These are phyloP conservation scores for Chionoecetes opilio DNA, from an alignment of 1,140 invertebrate genomes.

Conservation along the genomic window DNA sequence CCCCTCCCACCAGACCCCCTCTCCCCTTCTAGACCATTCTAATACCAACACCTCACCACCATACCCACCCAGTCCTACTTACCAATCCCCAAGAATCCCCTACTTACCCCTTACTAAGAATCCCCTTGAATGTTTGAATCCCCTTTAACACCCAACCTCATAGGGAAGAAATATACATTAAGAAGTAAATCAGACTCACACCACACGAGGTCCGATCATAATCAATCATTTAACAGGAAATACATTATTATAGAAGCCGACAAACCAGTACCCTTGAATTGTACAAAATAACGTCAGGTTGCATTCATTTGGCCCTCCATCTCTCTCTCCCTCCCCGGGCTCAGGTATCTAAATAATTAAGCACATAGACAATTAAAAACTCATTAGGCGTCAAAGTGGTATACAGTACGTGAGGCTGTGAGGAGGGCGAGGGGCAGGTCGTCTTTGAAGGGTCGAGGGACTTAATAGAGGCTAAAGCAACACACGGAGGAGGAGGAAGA, in stretches of 20 bases:
- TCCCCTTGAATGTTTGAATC: not conserved
- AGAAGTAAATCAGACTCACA: not conserved
- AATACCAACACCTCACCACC: not conserved
- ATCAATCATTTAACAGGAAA: not conserved
- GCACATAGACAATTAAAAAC: constrained; percentile 18
- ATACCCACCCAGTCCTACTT: not conserved
- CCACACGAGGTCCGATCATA: not conserved
- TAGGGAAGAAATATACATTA: not conserved
- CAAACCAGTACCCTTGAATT: not conserved
- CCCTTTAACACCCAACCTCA: not conserved
- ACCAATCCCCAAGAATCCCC: too few species aligned
- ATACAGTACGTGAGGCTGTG: not conserved
- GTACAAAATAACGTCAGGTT: not conserved
- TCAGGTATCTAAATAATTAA: constrained; percentile 31
- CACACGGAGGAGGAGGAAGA: not conserved
- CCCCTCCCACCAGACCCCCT: not conserved
- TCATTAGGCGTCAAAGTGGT: constrained; percentile 8
- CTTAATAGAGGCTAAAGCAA: constrained; percentile 6
- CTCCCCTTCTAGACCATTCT: not conserved
- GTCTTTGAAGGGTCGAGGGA: constrained; percentile 15
- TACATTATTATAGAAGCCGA: not conserved
- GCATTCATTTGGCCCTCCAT: not conserved
- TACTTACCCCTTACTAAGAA: too few species aligned
- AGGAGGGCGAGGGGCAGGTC: constrained; percentile 1
- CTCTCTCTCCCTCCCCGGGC: not conserved